Base-by-base conservation (phyloP, 2,888 invertebrate genomes). In the Drosophila peninsularis region DNA sequence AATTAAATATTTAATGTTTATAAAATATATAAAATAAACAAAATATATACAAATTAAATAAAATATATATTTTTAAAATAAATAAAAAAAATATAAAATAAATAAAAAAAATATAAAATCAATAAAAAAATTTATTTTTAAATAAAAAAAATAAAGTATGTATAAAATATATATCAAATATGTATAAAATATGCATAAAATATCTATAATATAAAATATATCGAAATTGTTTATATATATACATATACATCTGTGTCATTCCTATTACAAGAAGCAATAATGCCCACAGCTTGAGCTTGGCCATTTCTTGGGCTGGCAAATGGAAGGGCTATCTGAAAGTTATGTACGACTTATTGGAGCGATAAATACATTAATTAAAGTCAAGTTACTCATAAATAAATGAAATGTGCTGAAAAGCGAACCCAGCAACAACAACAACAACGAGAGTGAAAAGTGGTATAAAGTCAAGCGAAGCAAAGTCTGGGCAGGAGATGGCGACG, bases 331-430 rank as follows among this genome's bases (percentile, higher is more conserved):
- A 56, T 63, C 69, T 60, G 52, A 76, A 78, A 83, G 78, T 88
- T 80, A 74, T 88, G 72, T 86, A 69, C 76, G 67, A 84, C 61
- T 85, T 81, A 84, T 85, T 89, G 84, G 69, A 76, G 89, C 84
- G 88, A 87, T 85, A 85, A 85, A 89, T 87, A 89, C 82, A 89
- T 89, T 89, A 85, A 85, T 89, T 89, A 87, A 85, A 89, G 77
- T 81, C 82, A 79, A 89, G 79, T 81, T 87, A 39, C 84, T 87
- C 81, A 81, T 81, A 83, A 83, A 84, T 85, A 89, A 89, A 83
- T 81, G 71, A 76, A 86, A 78, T 82, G 80, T 71, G 78, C 60
- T 73, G 62, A 69, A 82, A 82, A 66, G 71, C 54, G 21, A 62
- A 54, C 54, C 49, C 56, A 74, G 65, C 61, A 68, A 21, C 17